These are phyloP conservation scores for Anguilla marmorata DNA, from an alignment of 2,797 vertebrate species.

Conservation along the genomic window DNA sequence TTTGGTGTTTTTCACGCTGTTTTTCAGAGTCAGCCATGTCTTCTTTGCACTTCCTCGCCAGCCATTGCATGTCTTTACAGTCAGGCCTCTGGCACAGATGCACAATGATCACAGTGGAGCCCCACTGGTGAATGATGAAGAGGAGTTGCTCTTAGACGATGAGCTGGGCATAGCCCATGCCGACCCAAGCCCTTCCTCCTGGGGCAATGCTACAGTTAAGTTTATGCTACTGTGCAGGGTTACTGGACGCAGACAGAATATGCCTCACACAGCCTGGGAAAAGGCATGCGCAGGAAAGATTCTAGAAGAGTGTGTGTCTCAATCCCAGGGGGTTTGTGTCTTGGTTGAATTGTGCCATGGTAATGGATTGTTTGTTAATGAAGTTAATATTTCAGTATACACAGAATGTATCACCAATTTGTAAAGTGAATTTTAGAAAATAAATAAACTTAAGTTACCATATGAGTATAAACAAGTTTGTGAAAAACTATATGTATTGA, in stretches of 20 bases:
- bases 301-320: not conserved
- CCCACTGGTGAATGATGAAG: not conserved
- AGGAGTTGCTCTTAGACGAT: not conserved
- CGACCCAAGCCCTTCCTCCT: not conserved
- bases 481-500: not conserved
- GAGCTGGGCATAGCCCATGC: not conserved
- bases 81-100: not conserved
- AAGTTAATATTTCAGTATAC: not conserved
- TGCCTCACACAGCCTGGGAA: not conserved
- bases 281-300: not conserved
- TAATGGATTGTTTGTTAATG: not conserved
- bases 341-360: not conserved
- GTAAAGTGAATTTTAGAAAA: not conserved
- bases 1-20: too few species aligned
- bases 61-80: too few species aligned
- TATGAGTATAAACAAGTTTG: not conserved
- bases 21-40: not conserved
- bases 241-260: not conserved
- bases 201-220: not conserved
- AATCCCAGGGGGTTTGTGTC: not conserved
- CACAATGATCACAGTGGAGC: not conserved
- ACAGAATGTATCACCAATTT: not conserved
- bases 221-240: not conserved
- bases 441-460: not conserved
- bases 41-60: not conserved